phyloP scores from a whole-genome alignment of 2,113 vertebrate genomes.

The Shinisaurus crocodilurus region DNA sequence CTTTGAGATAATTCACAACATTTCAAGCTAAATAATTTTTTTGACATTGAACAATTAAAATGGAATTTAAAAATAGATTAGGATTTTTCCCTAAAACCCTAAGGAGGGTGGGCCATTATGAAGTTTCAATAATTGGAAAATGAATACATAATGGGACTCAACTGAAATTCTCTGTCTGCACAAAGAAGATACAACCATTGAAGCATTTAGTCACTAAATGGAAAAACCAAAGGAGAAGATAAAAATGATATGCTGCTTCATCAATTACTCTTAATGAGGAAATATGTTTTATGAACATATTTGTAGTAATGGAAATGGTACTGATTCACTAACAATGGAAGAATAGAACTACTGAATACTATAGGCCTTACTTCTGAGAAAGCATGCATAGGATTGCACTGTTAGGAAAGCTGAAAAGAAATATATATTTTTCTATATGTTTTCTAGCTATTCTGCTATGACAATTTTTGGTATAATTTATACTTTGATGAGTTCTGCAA shows the following conservation, averaged over 20 bases:
- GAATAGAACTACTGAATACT: not conserved
- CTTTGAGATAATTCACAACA: not conserved
- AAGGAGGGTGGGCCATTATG: constrained; percentile 16
- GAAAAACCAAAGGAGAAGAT: not conserved
- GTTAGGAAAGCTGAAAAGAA: not conserved
- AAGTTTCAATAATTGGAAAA: constrained; percentile 8
- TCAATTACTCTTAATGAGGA: constrained; percentile 22
- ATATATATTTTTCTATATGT: not conserved
- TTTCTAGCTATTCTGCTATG: not conserved
- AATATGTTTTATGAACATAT: constrained; percentile 34
- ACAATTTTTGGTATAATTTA: not conserved
- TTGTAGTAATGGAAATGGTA: constrained; percentile 16
- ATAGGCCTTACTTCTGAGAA: not conserved
- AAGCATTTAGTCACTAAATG: constrained; percentile 17
- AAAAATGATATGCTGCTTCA: constrained; percentile 16
- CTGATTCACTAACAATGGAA: constrained; percentile 21
- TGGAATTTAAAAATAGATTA: constrained; percentile 1
- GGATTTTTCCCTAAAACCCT: not conserved
- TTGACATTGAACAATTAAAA: constrained; percentile 2
- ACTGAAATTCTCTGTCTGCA: not conserved
- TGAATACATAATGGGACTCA: constrained; percentile 7
- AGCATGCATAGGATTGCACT: not conserved
- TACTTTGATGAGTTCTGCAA: too few relatives aligned
- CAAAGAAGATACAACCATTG: constrained; percentile 16
- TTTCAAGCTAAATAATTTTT: not conserved